Evolutionary conservation across 2,797 vertebrate genomes (phyloP).

Genomic region (Bovichtus variegatus): DNA sequence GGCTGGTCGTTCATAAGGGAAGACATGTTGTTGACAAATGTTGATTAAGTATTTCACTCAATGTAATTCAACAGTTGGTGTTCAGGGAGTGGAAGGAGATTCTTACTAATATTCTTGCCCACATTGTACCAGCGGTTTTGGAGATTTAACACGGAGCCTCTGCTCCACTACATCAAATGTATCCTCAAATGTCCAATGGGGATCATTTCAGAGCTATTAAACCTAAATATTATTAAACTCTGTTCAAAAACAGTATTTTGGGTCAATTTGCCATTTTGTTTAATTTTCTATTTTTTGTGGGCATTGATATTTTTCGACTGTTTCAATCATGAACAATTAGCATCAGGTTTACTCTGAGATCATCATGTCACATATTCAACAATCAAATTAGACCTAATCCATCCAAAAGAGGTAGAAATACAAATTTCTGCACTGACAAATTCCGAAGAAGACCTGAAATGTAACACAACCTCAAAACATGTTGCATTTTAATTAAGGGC

Average conservation of each 20-base stretch:
- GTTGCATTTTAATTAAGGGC: not conserved
- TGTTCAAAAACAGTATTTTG: not conserved
- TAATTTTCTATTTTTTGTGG: not conserved
- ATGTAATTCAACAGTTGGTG: not conserved
- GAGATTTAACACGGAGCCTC: not conserved
- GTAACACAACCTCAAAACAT: not conserved
- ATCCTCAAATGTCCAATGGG: not conserved
- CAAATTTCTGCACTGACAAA: not conserved
- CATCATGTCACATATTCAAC: not conserved
- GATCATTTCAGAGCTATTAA: not conserved
- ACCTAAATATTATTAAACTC: not conserved
- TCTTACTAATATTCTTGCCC: not conserved
- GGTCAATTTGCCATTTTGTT: not conserved
- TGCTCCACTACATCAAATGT: not conserved
- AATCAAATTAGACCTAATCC: not conserved
- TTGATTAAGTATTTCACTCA: not conserved
- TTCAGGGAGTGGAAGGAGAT: not conserved
- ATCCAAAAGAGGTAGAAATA: not conserved
- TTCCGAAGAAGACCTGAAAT: not conserved
- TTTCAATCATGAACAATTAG: not conserved
- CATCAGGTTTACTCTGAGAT: not conserved
- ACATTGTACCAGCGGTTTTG: not conserved
- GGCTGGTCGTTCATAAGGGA: not conserved
- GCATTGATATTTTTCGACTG: not conserved
- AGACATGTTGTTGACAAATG: not conserved